Conservation (phyloP, 2,113 vertebrate species). For the Chlamydotis undulata region DNA sequence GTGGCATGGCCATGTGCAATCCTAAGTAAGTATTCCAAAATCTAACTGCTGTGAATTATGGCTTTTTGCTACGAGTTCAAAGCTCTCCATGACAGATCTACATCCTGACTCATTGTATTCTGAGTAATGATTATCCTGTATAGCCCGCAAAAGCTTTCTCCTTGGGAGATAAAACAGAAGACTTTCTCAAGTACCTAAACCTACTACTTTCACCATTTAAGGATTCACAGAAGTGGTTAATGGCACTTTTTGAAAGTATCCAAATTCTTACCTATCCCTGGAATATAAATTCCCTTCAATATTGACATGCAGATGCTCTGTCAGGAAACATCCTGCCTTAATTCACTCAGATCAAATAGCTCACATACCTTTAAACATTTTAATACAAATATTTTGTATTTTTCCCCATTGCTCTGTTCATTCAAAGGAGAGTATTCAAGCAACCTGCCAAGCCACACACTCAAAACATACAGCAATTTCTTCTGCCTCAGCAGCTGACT, state of each 20-base stretch:
- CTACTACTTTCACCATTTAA: neutral
- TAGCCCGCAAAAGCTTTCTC: neutral
- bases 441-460: neutral
- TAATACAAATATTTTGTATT: neutral
- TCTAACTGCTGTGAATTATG: neutral
- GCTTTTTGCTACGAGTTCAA: neutral
- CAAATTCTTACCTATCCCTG: neutral
- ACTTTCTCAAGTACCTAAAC: neutral
- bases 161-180: neutral
- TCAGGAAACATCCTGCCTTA: neutral
- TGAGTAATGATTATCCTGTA: neutral
- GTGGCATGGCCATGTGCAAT: neutral
- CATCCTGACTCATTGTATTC: neutral
- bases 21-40: neutral
- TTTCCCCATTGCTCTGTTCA: neutral
- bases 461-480: neutral
- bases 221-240: neutral
- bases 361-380: neutral
- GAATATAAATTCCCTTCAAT: neutral
- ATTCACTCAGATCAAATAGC: neutral
- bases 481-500: neutral
- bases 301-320: neutral
- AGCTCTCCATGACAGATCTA: neutral
- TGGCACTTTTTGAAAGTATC: neutral
- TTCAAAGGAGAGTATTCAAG: neutral